A percentile compares a stretch with the other conserved stretches of the same genome.
Conservation (phyloP, 2,797 vertebrate species). For the Chiloscyllium punctatum region DNA sequence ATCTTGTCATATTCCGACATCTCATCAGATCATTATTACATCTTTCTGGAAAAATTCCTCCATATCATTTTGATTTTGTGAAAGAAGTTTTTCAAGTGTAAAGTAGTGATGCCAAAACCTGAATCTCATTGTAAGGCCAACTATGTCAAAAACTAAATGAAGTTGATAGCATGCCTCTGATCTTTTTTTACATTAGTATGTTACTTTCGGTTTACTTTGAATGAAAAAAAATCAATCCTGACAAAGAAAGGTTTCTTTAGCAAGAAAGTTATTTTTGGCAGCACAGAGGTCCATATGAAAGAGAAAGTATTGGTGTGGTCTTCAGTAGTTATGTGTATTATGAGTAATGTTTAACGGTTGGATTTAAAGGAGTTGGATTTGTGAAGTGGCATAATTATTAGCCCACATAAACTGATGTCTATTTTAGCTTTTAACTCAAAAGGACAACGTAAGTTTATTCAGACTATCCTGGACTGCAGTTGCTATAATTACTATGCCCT, state of each 20-base stretch:
- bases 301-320: neutral
- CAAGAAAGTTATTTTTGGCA: constrained; percentile 1
- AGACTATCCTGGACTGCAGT: neutral
- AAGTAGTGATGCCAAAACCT: neutral
- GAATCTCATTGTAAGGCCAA: neutral
- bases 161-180: too few relatives aligned
- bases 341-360: neutral
- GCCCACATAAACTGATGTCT: neutral
- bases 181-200: neutral
- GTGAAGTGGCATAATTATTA: neutral
- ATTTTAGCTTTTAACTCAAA: neutral
- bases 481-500: neutral
- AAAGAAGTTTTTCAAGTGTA: neutral
- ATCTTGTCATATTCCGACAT: neutral
- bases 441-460: neutral
- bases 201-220: neutral
- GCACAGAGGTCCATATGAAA: neutral
- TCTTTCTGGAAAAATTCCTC: too few relatives aligned
- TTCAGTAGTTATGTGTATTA: neutral
- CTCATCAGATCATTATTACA: neutral
- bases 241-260: constrained; percentile 14
- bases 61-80: neutral
- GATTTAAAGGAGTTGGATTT: neutral
- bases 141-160: neutral
- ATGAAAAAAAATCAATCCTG: neutral